Conservation (phyloP, 1,140 invertebrate species). For the Antheraea mylitta region DNA sequence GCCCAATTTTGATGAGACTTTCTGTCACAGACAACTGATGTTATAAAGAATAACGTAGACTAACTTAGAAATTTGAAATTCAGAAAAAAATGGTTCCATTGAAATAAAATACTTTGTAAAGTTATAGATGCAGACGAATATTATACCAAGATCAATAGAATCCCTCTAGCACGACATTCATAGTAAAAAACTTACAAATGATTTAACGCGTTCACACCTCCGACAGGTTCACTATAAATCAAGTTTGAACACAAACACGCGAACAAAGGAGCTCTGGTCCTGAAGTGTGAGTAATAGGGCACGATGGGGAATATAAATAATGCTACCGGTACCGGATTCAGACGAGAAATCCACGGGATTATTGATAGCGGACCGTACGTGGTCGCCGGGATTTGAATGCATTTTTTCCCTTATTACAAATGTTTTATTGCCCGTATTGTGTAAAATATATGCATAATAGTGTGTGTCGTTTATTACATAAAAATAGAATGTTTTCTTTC, state of each 20-base stretch:
- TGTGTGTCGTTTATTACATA: neutral
- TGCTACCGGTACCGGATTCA: neutral
- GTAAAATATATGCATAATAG: slow-evolving; percentile 9
- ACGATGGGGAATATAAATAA: slow-evolving; percentile 27
- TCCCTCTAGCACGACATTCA: neutral
- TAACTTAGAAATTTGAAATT: too few relatives aligned
- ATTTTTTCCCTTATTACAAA: neutral
- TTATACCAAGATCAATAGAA: neutral
- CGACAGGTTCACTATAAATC: slow-evolving; percentile 25
- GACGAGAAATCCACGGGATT: slow-evolving; percentile 8
- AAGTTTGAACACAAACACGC: slow-evolving; percentile 18
- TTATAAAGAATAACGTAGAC: too few relatives aligned
- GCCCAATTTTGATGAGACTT: too few relatives aligned
- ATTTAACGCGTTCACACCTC: slow-evolving; percentile 25
- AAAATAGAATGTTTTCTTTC: neutral
- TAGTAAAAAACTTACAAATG: slow-evolving; percentile 19
- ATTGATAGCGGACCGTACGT: slow-evolving; percentile 12
- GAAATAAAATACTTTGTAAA: too few relatives aligned
- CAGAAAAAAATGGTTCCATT: too few relatives aligned
- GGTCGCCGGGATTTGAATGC: slow-evolving; percentile 12
- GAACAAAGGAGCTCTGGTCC: slow-evolving; percentile 38
- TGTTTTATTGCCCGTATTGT: neutral
- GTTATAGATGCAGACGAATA: neutral
- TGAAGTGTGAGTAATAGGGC: slow-evolving; percentile 43
- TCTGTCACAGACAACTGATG: too few relatives aligned